Conservation (phyloP, 2,797 vertebrate genomes). For the Thripadectes ignobilis region DNA sequence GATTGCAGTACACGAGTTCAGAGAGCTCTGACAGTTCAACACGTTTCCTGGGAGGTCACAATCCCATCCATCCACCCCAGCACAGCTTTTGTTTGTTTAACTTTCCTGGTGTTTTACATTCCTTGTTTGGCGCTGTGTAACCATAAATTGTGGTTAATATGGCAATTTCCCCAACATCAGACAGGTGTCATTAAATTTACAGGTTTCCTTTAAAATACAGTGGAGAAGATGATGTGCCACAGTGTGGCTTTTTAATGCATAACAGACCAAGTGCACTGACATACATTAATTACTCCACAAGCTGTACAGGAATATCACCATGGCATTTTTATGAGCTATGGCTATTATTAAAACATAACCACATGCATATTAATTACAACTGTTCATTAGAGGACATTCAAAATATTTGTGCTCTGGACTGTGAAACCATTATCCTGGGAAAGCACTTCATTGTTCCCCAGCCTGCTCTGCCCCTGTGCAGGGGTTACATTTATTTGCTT, state of each 20-base stretch:
- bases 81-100: background rate
- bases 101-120: background rate
- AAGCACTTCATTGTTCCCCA: background rate
- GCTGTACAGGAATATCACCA: background rate
- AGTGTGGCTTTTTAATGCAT: background rate
- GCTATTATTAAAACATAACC: background rate
- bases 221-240: background rate
- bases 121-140: background rate
- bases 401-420: background rate
- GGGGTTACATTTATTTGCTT: background rate
- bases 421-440: background rate
- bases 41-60: background rate
- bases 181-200: background rate
- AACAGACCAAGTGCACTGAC: background rate
- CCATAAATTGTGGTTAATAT: background rate
- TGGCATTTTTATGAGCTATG: background rate
- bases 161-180: background rate
- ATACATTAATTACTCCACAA: background rate
- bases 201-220: background rate
- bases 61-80: background rate
- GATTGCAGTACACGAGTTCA: background rate
- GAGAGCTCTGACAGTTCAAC: background rate
- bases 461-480: background rate
- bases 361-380: background rate
- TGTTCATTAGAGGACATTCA: background rate